Evolutionary conservation across 2,888 invertebrate genomes (phyloP).

Genomic region (Sialis fuliginosa): DNA sequence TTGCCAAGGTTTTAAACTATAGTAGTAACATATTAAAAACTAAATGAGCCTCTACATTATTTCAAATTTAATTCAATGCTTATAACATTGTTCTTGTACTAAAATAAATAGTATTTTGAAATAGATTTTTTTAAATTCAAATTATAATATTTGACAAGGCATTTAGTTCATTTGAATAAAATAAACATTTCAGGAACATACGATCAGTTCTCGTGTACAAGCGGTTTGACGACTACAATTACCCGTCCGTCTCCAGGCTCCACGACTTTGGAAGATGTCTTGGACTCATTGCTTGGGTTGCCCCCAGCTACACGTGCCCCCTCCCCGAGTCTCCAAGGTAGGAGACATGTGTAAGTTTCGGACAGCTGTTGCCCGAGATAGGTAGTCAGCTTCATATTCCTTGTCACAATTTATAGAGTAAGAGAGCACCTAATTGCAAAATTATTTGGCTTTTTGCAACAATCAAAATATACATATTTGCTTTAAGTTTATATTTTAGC

Average conservation of each 20-base stretch:
- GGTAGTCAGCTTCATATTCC: too few relatives aligned
- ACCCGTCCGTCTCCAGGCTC: slow-evolving; percentile 58
- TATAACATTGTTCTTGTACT: background rate
- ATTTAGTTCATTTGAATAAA: background rate
- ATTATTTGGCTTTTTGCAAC: too few relatives aligned
- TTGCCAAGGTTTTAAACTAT: too few relatives aligned
- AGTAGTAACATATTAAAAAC: too few relatives aligned
- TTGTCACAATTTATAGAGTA: too few relatives aligned
- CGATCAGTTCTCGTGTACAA: background rate
- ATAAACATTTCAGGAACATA: background rate
- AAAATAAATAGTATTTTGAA: background rate
- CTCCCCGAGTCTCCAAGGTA: slow-evolving; percentile 51
- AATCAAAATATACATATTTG: background rate
- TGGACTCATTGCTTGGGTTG: slow-evolving; percentile 79
- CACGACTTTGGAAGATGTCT: slow-evolving; percentile 82
- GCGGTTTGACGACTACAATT: slow-evolving; percentile 7
- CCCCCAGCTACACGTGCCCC: slow-evolving; percentile 62
- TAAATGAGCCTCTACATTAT: too few relatives aligned
- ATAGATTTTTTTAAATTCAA: too few relatives aligned
- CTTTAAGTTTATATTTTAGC: background rate
- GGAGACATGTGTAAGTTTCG: slow-evolving; percentile 66
- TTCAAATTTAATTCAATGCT: too few relatives aligned
- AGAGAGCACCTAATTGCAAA: too few relatives aligned
- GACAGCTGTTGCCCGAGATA: too few relatives aligned
- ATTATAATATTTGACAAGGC: too few relatives aligned